Evolutionary conservation across 2,888 invertebrate species (phyloP).

Genomic region (Antheraea yamamai): DNA sequence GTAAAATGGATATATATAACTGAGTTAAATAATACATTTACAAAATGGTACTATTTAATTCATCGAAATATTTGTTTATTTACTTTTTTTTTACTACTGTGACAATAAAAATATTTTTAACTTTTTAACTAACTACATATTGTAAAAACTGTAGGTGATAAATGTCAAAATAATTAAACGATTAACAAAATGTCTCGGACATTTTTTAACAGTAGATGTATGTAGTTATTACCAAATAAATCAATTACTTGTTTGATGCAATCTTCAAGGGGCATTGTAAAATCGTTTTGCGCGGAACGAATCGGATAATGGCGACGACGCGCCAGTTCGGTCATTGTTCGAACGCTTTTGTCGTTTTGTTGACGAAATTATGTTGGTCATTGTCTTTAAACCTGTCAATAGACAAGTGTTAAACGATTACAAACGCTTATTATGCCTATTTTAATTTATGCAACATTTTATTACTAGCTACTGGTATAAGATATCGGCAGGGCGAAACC

Average conservation of each 20-base stretch:
- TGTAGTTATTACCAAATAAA: slow-evolving; percentile 20
- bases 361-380: slow-evolving; percentile 21
- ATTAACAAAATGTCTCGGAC: slow-evolving; percentile 2
- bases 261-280: slow-evolving; percentile 26
- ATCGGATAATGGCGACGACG: slow-evolving; percentile 31
- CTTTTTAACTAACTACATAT: background rate
- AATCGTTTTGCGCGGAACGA: slow-evolving; percentile 27
- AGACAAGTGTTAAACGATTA: slow-evolving; percentile 19
- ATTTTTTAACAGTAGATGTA: background rate
- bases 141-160: background rate
- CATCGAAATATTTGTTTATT: background rate
- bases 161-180: slow-evolving; percentile 1
- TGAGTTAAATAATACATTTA: too few relatives aligned
- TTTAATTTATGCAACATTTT: background rate
- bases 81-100: background rate
- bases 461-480: too few relatives aligned
- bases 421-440: background rate
- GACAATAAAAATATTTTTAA: background rate
- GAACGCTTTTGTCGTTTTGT: slow-evolving; percentile 10
- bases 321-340: background rate
- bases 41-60: background rate
- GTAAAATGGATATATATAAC: too few relatives aligned
- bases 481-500: too few relatives aligned
- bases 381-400: slow-evolving; percentile 24
- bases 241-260: slow-evolving; percentile 24